These are phyloP conservation scores for Echinops telfairi DNA, from an alignment of 2,113 vertebrate species.

Conservation along the genomic window DNA sequence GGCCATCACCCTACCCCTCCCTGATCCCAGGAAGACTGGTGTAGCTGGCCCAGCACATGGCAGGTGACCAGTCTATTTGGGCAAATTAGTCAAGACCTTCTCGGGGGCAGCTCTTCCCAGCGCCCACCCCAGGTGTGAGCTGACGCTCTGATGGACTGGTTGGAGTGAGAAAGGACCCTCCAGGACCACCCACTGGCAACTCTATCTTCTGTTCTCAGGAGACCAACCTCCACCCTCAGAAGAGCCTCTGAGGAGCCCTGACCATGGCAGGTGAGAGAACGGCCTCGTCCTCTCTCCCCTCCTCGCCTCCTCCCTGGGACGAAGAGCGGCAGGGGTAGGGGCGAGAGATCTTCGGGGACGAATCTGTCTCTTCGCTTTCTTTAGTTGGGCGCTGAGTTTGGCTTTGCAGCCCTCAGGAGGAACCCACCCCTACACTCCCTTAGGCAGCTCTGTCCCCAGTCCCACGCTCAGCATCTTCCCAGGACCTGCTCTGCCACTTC, in stretches of 20 bases:
- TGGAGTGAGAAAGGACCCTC: neutral
- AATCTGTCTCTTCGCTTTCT: neutral
- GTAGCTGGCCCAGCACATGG: neutral
- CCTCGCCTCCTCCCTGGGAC: neutral
- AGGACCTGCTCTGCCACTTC: neutral
- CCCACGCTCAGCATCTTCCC: neutral
- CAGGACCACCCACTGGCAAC: neutral
- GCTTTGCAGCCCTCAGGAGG: no score
- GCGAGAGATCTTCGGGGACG: no score
- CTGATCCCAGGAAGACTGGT: neutral
- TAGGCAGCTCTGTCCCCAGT: neutral
- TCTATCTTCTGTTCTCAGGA: conserved; percentile 19
- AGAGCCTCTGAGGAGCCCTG: neutral
- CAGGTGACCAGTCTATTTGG: neutral
- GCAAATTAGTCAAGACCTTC: neutral
- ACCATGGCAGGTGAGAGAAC: conserved; percentile 73
- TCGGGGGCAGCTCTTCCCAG: neutral
- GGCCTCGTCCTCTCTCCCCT: neutral
- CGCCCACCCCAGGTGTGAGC: neutral
- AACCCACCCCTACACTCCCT: neutral
- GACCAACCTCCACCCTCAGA: neutral
- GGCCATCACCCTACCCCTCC: neutral
- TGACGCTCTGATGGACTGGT: accelerated
- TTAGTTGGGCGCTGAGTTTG: neutral
- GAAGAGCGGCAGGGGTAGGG: neutral